These are phyloP conservation scores for Lethenteron camtschaticum DNA, from an alignment of 2,113 vertebrate species.

Conservation along the genomic window DNA sequence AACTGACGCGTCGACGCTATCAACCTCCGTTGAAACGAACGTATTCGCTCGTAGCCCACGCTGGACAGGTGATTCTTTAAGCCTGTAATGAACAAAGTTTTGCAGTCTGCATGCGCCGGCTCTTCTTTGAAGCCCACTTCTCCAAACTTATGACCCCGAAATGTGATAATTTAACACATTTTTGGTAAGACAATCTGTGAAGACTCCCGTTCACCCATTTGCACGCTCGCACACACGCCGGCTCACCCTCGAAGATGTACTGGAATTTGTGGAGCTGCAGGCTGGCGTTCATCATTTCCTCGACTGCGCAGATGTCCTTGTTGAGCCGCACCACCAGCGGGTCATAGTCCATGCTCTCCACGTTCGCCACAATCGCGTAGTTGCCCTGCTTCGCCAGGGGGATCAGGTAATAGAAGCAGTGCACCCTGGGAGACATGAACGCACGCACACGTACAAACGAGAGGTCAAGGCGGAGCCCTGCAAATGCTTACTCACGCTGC, in stretches of 20 bases:
- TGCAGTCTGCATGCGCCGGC: no score
- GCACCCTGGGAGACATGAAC: constrained; percentile 33
- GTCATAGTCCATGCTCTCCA: constrained; percentile 98
- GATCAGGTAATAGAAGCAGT: constrained; percentile 93
- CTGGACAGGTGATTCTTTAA: no score
- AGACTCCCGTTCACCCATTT: no score
- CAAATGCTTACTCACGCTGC: not conserved
- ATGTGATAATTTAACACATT: no score
- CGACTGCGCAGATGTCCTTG: constrained; percentile 87
- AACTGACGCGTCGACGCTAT: no score
- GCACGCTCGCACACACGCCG: not conserved
- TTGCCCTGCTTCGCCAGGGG: constrained; percentile 84
- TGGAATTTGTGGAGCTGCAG: constrained; percentile 98
- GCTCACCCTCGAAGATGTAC: constrained; percentile 86
- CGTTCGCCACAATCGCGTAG: constrained; percentile 88
- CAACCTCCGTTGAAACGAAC: no score
- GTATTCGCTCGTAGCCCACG: no score
- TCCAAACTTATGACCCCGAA: no score
- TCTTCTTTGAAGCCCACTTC: no score
- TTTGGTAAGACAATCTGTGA: no score
- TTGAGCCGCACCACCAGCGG: constrained; percentile 82
- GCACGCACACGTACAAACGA: not conserved
- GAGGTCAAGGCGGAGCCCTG: not conserved
- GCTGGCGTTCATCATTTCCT: constrained; percentile 73
- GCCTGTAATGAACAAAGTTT: no score